Evolutionary conservation across 1,140 invertebrate genomes (phyloP).

Genomic region (Drosophila kepulauana): DNA sequence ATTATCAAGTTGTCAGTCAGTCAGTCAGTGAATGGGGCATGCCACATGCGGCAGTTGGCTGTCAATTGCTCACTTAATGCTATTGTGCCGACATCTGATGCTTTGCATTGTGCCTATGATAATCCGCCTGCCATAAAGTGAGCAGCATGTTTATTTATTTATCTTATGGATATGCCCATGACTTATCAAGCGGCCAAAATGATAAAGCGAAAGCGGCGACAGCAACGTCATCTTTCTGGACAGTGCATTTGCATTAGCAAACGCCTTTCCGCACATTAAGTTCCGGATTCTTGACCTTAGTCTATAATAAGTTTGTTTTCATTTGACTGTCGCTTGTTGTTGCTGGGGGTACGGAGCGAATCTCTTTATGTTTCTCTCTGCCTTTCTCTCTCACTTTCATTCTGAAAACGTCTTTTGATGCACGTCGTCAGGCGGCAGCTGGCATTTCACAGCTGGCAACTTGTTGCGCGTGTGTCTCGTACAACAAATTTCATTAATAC

Average conservation of each 20-base stretch:
- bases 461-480: slow-evolving; percentile 68
- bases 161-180: slow-evolving; percentile 79
- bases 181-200: slow-evolving; percentile 79
- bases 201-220: slow-evolving; percentile 60
- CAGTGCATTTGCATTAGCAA: slow-evolving; percentile 70
- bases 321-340: slow-evolving; percentile 6
- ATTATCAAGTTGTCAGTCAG: slow-evolving; percentile 19
- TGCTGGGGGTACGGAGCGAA: slow-evolving; percentile 14
- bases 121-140: slow-evolving; percentile 50
- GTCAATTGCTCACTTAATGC: slow-evolving; percentile 73
- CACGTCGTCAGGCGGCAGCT: not conserved
- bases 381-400: not conserved
- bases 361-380: not conserved
- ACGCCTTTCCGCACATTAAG: slow-evolving; percentile 62
- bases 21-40: slow-evolving; percentile 11
- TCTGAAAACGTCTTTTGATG: not conserved
- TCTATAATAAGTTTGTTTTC: slow-evolving; percentile 70
- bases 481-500: slow-evolving; percentile 60
- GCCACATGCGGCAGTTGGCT: slow-evolving; percentile 17
- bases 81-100: slow-evolving; percentile 51
- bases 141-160: slow-evolving; percentile 47
- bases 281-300: slow-evolving; percentile 83
- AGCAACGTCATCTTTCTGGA: slow-evolving; percentile 49
- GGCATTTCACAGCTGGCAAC: slow-evolving; percentile 20
- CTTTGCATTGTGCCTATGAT: slow-evolving; percentile 58